Conservation (phyloP, 1,140 invertebrate genomes). For the Trachelipus rathkii region DNA sequence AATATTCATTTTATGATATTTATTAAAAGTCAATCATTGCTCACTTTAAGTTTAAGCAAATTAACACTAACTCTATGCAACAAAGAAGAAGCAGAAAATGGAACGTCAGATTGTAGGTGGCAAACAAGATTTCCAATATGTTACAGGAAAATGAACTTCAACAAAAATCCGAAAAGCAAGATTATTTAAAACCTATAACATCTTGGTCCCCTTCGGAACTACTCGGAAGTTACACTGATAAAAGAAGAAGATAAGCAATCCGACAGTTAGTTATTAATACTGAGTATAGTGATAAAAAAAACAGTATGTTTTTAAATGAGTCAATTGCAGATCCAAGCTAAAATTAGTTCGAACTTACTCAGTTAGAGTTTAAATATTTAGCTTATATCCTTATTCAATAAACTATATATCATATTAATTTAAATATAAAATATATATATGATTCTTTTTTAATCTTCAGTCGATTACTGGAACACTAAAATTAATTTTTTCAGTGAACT, state of each 20-base stretch:
- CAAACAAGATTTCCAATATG: slow-evolving; percentile 30
- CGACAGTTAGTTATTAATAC: slow-evolving; percentile 38
- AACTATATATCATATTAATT: too few relatives aligned
- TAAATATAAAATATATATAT: slow-evolving; percentile 22
- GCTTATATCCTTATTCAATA: slow-evolving; percentile 22
- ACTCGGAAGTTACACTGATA: slow-evolving; percentile 36
- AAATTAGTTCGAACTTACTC: slow-evolving; percentile 38
- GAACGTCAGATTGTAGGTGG: slow-evolving; percentile 31
- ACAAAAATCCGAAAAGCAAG: slow-evolving; percentile 27
- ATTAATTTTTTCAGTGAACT: slow-evolving; percentile 44
- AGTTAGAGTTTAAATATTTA: slow-evolving; percentile 34
- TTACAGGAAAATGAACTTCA: slow-evolving; percentile 17
- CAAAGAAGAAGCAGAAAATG: not conserved
- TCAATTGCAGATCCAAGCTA: slow-evolving; percentile 36
- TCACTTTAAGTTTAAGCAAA: too few relatives aligned
- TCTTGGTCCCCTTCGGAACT: slow-evolving; percentile 45
- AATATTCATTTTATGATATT: too few relatives aligned
- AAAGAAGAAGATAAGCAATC: slow-evolving; percentile 40
- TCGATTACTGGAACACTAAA: slow-evolving; percentile 43
- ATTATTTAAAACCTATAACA: slow-evolving; percentile 43
- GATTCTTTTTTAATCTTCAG: slow-evolving; percentile 36
- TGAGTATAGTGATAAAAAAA: slow-evolving; percentile 33
- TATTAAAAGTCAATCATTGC: too few relatives aligned
- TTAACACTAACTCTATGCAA: too few relatives aligned
- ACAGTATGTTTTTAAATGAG: slow-evolving; percentile 17